A percentile compares a stretch with the other conserved stretches of the same genome.
phyloP scores from a whole-genome alignment of 2,113 vertebrate genomes.

The Acanthisitta chloris region DNA sequence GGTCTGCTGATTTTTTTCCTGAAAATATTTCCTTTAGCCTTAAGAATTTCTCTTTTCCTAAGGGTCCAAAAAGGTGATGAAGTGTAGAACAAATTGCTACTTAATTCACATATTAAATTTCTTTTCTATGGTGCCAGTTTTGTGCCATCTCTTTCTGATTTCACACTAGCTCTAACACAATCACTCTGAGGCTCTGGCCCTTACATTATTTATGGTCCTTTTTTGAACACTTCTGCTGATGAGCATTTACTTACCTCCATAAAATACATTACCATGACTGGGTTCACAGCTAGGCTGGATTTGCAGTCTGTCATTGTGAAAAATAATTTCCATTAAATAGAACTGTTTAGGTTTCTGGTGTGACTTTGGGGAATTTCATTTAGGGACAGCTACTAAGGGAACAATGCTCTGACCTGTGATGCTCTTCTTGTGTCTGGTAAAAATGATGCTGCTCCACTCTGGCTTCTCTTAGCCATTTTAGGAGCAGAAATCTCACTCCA shows the following conservation, averaged over 20 bases:
- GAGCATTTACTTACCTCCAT: not conserved
- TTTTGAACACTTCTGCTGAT: not conserved
- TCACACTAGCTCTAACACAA: not conserved
- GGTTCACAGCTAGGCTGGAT: not conserved
- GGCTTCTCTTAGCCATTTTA: not conserved
- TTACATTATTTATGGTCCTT: not conserved
- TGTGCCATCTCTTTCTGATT: not conserved
- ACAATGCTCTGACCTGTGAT: not conserved
- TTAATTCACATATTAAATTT: not conserved
- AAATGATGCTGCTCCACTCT: not conserved
- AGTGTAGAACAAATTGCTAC: not conserved
- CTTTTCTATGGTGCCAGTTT: not conserved
- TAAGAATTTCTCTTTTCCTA: not conserved
- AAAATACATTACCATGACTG: not conserved
- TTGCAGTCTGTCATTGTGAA: not conserved
- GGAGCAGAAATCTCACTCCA: not conserved
- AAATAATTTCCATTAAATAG: not conserved
- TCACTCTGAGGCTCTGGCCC: not conserved
- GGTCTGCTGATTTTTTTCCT: rapidly evolving
- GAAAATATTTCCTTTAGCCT: not conserved
- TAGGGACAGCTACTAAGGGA: not conserved
- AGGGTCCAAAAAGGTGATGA: not conserved
- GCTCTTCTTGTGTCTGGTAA: not conserved
- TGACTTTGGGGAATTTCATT: not conserved
- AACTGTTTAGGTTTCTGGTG: not conserved